phyloP scores from a whole-genome alignment of 2,888 invertebrate species.

The Chydorus sphaericus region DNA sequence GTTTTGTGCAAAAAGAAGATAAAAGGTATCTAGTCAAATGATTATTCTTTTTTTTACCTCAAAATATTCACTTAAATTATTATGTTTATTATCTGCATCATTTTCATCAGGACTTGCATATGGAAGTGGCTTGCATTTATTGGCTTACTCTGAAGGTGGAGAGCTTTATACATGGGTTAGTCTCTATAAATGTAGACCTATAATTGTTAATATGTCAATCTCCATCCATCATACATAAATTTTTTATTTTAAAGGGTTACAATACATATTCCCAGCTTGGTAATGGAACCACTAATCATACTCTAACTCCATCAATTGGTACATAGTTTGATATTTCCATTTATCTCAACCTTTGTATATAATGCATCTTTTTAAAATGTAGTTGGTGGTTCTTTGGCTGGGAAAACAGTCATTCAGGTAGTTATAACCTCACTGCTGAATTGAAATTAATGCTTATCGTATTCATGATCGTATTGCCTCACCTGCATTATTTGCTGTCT shows the following conservation, averaged over 20 bases:
- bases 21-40: slow-evolving; percentile 25
- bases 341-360: no score
- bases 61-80: not conserved
- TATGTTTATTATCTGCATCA: not conserved
- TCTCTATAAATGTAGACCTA: no score
- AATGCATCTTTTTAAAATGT: no score
- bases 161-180: slow-evolving; percentile 42
- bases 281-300: slow-evolving; percentile 39
- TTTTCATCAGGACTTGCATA: slow-evolving; percentile 33
- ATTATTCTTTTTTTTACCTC: not conserved
- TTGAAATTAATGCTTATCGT: not conserved
- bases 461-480: not conserved
- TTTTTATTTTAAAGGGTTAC: no score
- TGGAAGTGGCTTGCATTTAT: slow-evolving; percentile 43
- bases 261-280: slow-evolving; percentile 43
- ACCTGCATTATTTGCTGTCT: not conserved
- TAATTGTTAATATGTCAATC: no score
- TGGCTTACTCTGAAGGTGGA: slow-evolving; percentile 39
- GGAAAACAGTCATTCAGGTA: slow-evolving; percentile 33
- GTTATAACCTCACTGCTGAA: not conserved
- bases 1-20: slow-evolving; percentile 36
- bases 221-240: no score
- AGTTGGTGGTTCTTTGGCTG: slow-evolving; percentile 32
- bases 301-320: slow-evolving; percentile 33
- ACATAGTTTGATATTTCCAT: no score